Conservation (phyloP, 2,888 invertebrate genomes). For the Epinotia ramella region DNA sequence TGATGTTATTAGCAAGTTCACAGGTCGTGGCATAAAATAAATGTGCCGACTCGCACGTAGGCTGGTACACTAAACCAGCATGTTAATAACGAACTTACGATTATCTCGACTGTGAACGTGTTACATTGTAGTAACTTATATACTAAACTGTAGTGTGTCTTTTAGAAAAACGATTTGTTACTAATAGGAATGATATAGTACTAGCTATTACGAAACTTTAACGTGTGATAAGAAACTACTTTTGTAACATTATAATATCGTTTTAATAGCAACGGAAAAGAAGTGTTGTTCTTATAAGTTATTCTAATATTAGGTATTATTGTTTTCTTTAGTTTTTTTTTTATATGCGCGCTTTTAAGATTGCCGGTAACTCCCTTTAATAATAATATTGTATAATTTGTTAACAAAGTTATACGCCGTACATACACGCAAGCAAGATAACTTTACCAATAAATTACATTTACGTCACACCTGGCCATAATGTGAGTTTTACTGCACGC, state of each 20-base stretch:
- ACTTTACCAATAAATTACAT: background rate
- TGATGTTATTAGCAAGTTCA: no score
- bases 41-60: background rate
- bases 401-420: background rate
- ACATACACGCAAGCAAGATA: background rate
- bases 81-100: slow-evolving; percentile 1
- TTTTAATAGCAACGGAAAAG: background rate
- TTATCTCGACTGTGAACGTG: background rate
- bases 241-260: slow-evolving; percentile 1
- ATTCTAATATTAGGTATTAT: background rate
- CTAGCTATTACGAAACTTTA: background rate
- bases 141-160: background rate
- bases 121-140: background rate
- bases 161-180: background rate
- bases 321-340: background rate
- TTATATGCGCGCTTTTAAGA: background rate
- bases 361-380: background rate
- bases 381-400: background rate
- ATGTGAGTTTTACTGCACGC: no score
- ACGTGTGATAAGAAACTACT: background rate
- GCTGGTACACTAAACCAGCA: background rate
- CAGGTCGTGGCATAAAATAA: background rate
- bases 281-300: background rate
- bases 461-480: no score
- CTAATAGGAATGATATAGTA: background rate